Evolutionary conservation across 2,888 invertebrate species (phyloP).

Genomic region (Hylaea fasciaria): DNA sequence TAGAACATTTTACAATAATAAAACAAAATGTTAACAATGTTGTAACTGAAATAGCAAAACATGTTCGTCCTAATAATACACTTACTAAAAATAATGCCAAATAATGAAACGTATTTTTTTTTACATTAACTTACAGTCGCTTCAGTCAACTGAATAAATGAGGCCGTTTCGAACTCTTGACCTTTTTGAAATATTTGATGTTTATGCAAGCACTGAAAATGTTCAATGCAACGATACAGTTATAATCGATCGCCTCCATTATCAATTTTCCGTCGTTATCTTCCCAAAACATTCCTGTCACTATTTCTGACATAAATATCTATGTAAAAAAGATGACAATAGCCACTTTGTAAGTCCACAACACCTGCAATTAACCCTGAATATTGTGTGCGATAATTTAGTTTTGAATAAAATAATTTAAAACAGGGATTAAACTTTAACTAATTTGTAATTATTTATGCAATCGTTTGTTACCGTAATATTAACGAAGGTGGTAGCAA

Average conservation of each 20-base stretch:
- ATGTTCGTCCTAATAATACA: conserved; percentile 61
- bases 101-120: conserved; percentile 49
- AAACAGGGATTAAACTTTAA: not conserved
- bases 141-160: conserved; percentile 48
- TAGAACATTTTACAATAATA: conserved; percentile 69
- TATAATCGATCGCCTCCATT: conserved; percentile 7
- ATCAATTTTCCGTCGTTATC: conserved; percentile 13
- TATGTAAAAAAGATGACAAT: conserved; percentile 6
- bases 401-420: not conserved
- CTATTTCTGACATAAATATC: not conserved
- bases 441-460: not conserved
- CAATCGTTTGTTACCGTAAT: not conserved
- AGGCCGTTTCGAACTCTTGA: conserved; percentile 31
- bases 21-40: conserved; percentile 68
- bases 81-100: conserved; percentile 64
- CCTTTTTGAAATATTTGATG: conserved; percentile 38
- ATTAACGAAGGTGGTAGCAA: not conserved
- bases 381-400: conserved; percentile 5
- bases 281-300: conserved; percentile 24
- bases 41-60: conserved; percentile 60
- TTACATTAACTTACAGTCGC: conserved; percentile 48
- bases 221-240: conserved; percentile 35
- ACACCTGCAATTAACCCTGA: conserved; percentile 4
- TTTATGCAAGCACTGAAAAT: conserved; percentile 43
- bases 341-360: conserved; percentile 14